Evolutionary conservation across 1,140 invertebrate species (phyloP).

Genomic region (Rhagoletis zephyria): DNA sequence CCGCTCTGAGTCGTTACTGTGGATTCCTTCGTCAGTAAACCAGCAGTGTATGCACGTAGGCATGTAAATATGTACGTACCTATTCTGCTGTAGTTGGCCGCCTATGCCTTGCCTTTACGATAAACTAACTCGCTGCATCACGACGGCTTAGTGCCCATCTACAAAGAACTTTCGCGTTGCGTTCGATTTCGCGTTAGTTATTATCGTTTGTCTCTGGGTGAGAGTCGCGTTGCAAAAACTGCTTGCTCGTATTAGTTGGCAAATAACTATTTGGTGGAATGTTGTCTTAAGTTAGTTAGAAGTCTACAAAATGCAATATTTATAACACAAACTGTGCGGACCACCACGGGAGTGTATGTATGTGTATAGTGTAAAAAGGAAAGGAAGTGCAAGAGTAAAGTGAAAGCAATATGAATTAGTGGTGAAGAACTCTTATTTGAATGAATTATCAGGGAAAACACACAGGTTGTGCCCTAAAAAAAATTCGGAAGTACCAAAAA

Average conservation of each 20-base stretch:
- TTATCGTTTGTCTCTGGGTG: constrained; percentile 25
- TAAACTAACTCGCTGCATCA: constrained; percentile 26
- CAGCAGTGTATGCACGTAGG: background rate
- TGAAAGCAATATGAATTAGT: background rate
- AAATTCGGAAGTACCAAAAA: too few relatives aligned
- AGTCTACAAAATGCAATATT: constrained; percentile 21
- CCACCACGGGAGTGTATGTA: background rate
- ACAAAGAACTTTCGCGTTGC: too few relatives aligned
- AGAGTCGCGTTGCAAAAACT: constrained; percentile 24
- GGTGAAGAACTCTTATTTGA: too few relatives aligned
- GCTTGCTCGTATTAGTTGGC: constrained; percentile 21
- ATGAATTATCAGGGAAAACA: too few relatives aligned
- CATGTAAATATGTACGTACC: background rate
- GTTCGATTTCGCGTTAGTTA: background rate
- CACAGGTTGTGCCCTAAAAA: too few relatives aligned
- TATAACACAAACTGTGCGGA: background rate
- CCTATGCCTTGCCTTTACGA: background rate
- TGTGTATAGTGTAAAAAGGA: background rate
- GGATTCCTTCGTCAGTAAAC: background rate
- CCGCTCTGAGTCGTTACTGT: background rate
- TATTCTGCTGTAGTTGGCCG: constrained; percentile 31
- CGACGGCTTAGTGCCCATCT: background rate
- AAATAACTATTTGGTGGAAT: constrained; percentile 45
- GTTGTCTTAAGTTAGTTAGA: background rate
- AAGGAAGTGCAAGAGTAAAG: background rate